phyloP scores from a whole-genome alignment of 2,113 vertebrate genomes.

The Sterna hirundo region DNA sequence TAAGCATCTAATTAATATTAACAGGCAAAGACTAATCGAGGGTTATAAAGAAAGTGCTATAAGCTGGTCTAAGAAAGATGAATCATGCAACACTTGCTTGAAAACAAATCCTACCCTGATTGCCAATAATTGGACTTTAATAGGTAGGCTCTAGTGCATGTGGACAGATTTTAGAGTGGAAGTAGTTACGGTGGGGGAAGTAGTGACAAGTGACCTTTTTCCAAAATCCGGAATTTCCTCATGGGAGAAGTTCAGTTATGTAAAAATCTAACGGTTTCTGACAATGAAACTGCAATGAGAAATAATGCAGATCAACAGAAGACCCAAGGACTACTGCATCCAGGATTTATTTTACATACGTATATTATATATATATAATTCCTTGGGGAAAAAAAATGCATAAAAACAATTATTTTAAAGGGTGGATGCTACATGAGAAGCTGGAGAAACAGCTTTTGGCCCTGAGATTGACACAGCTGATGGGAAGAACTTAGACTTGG shows the following conservation, averaged over 20 bases:
- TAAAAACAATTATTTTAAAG: neutral
- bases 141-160: neutral
- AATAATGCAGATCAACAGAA: neutral
- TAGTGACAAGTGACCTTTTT: neutral
- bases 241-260: neutral
- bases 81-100: neutral
- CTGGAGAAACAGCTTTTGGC: neutral
- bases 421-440: neutral
- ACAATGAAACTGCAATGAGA: neutral
- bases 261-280: neutral
- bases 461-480: neutral
- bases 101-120: neutral
- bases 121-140: neutral
- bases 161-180: neutral
- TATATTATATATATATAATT: too few species aligned
- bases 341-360: neutral
- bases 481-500: neutral
- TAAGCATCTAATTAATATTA: constrained; percentile 40
- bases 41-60: neutral
- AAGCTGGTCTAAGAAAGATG: neutral
- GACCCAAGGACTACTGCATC: neutral
- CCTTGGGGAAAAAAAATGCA: neutral
- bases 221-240: neutral
- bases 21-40: constrained; percentile 2
- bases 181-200: neutral